These are phyloP conservation scores for Steinernema scapterisci DNA, from an alignment of 2,888 invertebrate genomes.

Conservation along the genomic window DNA sequence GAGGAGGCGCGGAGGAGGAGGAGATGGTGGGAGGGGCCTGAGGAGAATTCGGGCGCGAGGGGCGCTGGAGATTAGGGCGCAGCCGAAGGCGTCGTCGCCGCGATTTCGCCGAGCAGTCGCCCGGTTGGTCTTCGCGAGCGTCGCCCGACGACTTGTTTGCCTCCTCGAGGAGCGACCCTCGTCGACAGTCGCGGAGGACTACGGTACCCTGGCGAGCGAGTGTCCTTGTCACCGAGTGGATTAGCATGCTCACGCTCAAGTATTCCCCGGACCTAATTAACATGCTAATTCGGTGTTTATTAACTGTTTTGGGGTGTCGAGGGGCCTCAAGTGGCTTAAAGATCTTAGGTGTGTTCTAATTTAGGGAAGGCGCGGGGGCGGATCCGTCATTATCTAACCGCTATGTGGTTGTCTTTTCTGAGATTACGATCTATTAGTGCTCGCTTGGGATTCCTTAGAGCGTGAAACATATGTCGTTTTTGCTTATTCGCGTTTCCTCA, in stretches of 20 bases:
- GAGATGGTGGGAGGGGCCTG: slow-evolving; percentile 20
- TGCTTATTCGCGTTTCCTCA: neutral
- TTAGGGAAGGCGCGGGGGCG: neutral
- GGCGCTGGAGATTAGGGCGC: slow-evolving; percentile 22
- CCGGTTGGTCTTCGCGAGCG: slow-evolving; percentile 10
- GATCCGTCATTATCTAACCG: neutral
- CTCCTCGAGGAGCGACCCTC: slow-evolving; percentile 18
- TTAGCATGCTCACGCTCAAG: neutral
- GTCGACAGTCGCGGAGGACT: neutral
- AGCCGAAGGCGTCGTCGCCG: slow-evolving; percentile 31
- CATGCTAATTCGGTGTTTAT: slow-evolving; percentile 26
- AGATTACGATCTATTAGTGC: neutral
- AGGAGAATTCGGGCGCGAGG: slow-evolving; percentile 16
- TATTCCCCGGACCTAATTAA: slow-evolving; percentile 3
- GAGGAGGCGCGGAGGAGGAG: neutral
- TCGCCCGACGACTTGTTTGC: slow-evolving; percentile 27
- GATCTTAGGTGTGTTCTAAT: slow-evolving; percentile 2
- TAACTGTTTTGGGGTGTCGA: neutral
- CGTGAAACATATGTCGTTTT: neutral
- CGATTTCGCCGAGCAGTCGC: slow-evolving; percentile 30
- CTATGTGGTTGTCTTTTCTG: no score
- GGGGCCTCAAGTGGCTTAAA: neutral
- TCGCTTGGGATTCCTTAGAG: slow-evolving; percentile 4
- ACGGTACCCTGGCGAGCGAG: slow-evolving; percentile 5
- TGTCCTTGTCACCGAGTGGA: slow-evolving; percentile 31